Conservation (phyloP, 2,113 vertebrate species). For the Prietella phreatophila region DNA sequence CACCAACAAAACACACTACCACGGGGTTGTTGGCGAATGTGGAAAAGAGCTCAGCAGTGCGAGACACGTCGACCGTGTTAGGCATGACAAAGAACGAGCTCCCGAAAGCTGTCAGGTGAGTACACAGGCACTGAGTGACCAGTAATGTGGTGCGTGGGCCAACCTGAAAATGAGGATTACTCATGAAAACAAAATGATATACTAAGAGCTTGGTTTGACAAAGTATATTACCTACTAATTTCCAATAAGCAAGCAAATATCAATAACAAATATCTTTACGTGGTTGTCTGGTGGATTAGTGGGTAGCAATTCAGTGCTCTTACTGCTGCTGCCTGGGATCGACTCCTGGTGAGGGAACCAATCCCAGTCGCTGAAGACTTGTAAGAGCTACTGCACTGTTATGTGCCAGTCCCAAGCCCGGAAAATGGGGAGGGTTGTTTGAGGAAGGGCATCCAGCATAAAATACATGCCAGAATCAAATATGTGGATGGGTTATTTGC, state of each 20-base stretch:
- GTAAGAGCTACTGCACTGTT: no score
- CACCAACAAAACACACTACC: constrained; percentile 85
- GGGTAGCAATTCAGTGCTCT: no score
- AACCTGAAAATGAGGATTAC: constrained; percentile 73
- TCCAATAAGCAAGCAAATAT: neutral
- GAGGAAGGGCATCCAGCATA: no score
- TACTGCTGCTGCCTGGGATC: no score
- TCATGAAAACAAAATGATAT: neutral
- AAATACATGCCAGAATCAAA: no score
- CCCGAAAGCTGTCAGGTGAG: constrained; percentile 91
- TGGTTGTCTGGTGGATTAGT: no score
- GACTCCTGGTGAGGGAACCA: no score
- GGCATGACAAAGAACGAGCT: constrained; percentile 91
- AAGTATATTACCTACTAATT: neutral
- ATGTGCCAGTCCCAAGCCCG: no score
- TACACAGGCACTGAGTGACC: constrained; percentile 87
- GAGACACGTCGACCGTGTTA: constrained; percentile 80
- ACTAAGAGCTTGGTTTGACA: neutral
- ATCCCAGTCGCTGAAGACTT: no score
- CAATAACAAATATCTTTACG: neutral
- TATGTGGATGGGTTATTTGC: no score
- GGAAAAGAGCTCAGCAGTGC: constrained; percentile 82
- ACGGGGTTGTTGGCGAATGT: constrained; percentile 89
- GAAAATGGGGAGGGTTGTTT: no score
- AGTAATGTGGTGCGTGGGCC: constrained; percentile 77